These are phyloP conservation scores for Choloepus didactylus DNA, from an alignment of 2,797 vertebrate genomes.

Conservation along the genomic window DNA sequence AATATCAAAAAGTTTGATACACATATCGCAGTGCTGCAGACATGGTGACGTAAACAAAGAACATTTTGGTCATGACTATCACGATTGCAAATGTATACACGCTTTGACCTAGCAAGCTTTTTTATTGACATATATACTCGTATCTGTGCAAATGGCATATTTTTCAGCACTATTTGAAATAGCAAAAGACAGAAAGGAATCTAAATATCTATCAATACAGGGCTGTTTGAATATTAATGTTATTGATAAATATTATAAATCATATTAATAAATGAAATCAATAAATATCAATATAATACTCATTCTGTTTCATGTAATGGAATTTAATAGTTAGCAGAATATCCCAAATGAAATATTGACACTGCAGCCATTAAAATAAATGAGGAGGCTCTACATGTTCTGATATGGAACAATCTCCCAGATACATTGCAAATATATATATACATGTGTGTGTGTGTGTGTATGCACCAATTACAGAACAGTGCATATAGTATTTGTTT, in stretches of 20 bases:
- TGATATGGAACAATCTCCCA: neutral
- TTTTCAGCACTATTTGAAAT: neutral
- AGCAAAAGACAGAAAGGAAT: conserved; percentile 33
- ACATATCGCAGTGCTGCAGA: neutral
- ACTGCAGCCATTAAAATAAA: neutral
- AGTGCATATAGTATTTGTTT: neutral
- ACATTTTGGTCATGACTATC: neutral
- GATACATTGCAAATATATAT: neutral
- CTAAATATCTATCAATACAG: conserved; percentile 9
- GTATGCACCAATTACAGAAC: neutral
- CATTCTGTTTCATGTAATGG: neutral
- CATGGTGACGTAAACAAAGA: neutral
- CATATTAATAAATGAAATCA: neutral
- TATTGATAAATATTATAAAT: conserved; percentile 38
- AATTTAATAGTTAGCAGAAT: neutral
- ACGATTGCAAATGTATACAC: neutral
- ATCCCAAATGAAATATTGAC: neutral
- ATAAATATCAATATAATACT: neutral
- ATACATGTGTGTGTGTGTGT: too few relatives aligned
- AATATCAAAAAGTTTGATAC: neutral
- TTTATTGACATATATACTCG: neutral
- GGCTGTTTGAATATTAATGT: conserved; percentile 5
- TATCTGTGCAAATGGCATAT: neutral
- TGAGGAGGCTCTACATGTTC: neutral
- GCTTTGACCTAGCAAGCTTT: neutral